Percentiles rank a stretch among this genome's conserved stretches.
Evolutionary conservation across 2,113 vertebrate species (phyloP).

Genomic region (Phylloscopus trochiloides): DNA sequence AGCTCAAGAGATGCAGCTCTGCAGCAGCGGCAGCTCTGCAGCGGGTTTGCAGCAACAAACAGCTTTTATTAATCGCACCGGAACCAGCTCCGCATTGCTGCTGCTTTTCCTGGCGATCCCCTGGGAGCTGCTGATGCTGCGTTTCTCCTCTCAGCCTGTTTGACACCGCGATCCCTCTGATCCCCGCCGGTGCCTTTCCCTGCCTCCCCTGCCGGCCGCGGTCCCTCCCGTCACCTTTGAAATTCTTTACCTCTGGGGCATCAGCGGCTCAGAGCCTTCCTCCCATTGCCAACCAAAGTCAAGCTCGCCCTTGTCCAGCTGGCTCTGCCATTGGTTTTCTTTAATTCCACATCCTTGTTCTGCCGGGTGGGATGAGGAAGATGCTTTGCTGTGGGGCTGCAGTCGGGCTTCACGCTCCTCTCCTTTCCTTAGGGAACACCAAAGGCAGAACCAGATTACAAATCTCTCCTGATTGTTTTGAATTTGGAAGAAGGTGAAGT

Average conservation of each 20-base stretch:
- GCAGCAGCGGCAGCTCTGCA: background rate
- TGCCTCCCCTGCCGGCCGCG: background rate
- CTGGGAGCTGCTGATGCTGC: background rate
- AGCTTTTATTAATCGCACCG: background rate
- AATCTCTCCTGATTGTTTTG: background rate
- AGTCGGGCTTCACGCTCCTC: background rate
- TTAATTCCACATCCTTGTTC: background rate
- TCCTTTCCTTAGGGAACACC: background rate
- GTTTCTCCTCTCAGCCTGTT: background rate
- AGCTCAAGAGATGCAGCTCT: background rate
- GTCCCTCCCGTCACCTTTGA: background rate
- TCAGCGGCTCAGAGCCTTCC: background rate
- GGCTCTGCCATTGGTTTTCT: background rate
- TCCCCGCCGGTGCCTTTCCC: background rate
- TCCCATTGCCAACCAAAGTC: background rate
- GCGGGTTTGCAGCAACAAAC: background rate
- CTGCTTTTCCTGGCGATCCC: background rate
- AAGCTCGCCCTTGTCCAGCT: background rate
- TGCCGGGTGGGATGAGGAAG: fast-evolving
- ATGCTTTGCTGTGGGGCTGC: background rate
- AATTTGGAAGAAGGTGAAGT: background rate
- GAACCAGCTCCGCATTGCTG: background rate
- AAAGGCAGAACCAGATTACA: background rate
- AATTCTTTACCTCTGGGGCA: background rate
- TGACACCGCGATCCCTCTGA: background rate